Evolutionary conservation across 1,140 invertebrate genomes (phyloP), one percentile per base, ranked within the genome.

Genomic region (Leptestheria dahalacensis): DNA sequence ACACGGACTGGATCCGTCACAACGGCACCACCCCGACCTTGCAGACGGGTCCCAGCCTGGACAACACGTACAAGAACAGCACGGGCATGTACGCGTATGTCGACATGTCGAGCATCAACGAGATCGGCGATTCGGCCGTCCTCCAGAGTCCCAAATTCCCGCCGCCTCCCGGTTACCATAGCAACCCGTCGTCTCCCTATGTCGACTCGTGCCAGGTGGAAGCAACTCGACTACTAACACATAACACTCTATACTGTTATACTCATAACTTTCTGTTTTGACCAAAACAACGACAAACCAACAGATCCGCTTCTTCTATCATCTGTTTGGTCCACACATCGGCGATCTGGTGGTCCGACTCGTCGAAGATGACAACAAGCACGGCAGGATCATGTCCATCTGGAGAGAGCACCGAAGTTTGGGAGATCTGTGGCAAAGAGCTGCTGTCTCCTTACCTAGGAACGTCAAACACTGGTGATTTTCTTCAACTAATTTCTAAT

Each of bases 181-280:
- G 79, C 54, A 82, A 89, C 67, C 67, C 75, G 0, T 78, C 76
- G 6, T 89, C 83, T 12, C 77, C 74, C 49, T 90, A 85, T 67
- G 82, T 82, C 64, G 82, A 85, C 62, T 85, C 84, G 1, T 92
- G 88, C 68, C 82, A 85, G 73, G 86, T 91, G n/a, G n/a, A n/a
- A n/a, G n/a, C n/a, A n/a, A n/a, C n/a, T n/a, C n/a, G n/a, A n/a
- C n/a, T n/a, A n/a, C n/a, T n/a, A n/a, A n/a, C n/a, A n/a, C n/a
- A n/a, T n/a, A n/a, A n/a, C n/a, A n/a, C n/a, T n/a, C n/a, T n/a
- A n/a, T n/a, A n/a, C n/a, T n/a, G n/a, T n/a, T n/a, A n/a, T n/a
- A n/a, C n/a, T n/a, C n/a, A n/a, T n/a, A n/a, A n/a, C n/a, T n/a
- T n/a, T n/a, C n/a, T n/a, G n/a, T n/a, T n/a, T n/a, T n/a, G n/a